phyloP scores from a whole-genome alignment of 1,140 invertebrate genomes.

The Paralvinella palmiformis region DNA sequence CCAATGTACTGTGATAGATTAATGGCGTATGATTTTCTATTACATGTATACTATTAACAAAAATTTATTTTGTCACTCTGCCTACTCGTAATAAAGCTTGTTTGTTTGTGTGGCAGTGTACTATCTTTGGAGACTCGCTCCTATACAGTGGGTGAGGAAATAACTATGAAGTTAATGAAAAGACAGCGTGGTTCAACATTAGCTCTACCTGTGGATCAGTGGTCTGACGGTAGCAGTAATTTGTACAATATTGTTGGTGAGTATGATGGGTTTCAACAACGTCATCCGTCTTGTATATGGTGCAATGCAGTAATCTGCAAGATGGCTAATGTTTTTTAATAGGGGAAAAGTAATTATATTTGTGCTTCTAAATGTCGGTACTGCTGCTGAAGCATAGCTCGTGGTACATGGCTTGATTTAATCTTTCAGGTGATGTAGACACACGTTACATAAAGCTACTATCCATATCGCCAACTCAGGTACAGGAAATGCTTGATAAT shows the following conservation, averaged over 20 bases:
- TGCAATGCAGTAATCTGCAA: no score
- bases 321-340: no score
- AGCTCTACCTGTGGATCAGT: constrained; percentile 60
- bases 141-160: constrained; percentile 62
- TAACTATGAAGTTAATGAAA: constrained; percentile 81
- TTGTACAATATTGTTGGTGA: constrained; percentile 35
- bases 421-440: constrained; percentile 37
- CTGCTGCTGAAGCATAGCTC: constrained; percentile 36
- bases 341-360: no score
- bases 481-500: constrained; percentile 65
- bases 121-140: constrained; percentile 56
- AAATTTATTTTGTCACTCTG: background rate
- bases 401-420: constrained; percentile 9
- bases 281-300: no score
- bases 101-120: constrained; percentile 51
- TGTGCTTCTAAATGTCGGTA: no score
- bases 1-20: no score
- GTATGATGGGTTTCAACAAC: background rate
- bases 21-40: no score
- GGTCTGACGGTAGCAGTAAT: constrained; percentile 31
- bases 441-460: constrained; percentile 66
- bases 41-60: background rate
- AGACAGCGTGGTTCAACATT: constrained; percentile 70
- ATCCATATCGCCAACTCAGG: constrained; percentile 60
- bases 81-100: background rate